These are phyloP conservation scores for Taeniopygia guttata DNA, from an alignment of 2,797 vertebrate species.

Conservation along the genomic window DNA sequence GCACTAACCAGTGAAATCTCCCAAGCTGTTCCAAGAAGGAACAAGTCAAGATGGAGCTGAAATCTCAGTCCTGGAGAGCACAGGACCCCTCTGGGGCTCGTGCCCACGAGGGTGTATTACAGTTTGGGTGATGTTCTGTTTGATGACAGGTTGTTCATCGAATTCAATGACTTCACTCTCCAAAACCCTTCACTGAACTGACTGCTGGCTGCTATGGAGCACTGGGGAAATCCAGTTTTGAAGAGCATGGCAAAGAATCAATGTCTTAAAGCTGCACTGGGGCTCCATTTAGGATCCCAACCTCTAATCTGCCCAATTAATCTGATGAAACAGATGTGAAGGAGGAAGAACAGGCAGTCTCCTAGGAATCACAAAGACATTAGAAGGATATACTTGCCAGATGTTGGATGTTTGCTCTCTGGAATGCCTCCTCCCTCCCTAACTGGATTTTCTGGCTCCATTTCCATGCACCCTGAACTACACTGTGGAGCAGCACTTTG, in stretches of 20 bases:
- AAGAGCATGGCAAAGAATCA: conserved; percentile 8
- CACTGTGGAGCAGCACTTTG: neutral
- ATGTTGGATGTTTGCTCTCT: conserved; percentile 44
- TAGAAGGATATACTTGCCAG: conserved; percentile 46
- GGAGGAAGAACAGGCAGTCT: conserved; percentile 53
- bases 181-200: neutral
- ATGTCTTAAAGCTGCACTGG: neutral
- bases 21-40: neutral
- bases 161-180: conserved; percentile 25
- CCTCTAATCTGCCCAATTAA: conserved; percentile 12
- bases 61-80: neutral
- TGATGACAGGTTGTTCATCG: neutral
- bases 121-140: neutral
- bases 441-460: neutral
- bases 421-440: neutral
- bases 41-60: neutral
- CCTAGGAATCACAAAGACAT: conserved; percentile 11
- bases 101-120: neutral
- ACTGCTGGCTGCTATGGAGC: neutral
- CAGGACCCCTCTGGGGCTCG: neutral
- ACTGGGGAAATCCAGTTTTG: neutral
- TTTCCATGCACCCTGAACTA: conserved; percentile 17
- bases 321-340: conserved; percentile 43
- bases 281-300: conserved; percentile 7
- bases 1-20: neutral